Base-by-base conservation (phyloP, 2,797 vertebrate genomes). In the Vireo griseus region DNA sequence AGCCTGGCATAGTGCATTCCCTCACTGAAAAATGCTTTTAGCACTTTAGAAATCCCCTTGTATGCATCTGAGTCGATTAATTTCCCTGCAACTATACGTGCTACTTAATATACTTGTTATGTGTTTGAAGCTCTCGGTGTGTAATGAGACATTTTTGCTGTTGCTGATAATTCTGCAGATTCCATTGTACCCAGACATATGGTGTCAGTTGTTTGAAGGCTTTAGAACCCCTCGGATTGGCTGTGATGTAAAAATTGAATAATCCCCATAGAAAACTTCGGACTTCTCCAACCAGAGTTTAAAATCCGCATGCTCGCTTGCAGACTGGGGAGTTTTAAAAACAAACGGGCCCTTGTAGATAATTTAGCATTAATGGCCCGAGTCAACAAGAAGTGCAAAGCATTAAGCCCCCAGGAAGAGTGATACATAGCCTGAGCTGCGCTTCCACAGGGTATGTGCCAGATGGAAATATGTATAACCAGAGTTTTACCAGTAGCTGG, bases 141-240 rank as follows among this genome's bases (percentile, higher is more conserved):
- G 91, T 83, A 95, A 94, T 89, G 91, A 94, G 94, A 96, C 89
- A 91, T 93, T 94, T 95, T 97, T 96, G 84, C 91, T 78, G 81
- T 51, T 96, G 78, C 50, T 93, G 83, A 93, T 96, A 91, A 88
- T 95, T 94, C 85, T 59, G 86, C 78, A 55, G 54, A 71, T 95
- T 91, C 76, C 84, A 88, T 86, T 93, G 88, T 94, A 71, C 75
- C 67, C 92, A 92, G 76, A 88, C 93, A 94, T 95, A 94, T 94
- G 91, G 88, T 95, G 68, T 94, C 90, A 83, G 90, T 96, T 92
- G 81, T 93, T 91, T 95, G 90, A 94, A 92, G 62, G 81, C 40
- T 91, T 95, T 93, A 77, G 84, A 91, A 83, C 66, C 58, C 81
- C 62, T 93, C 3, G 2, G 68, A 77, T 93, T 90, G 84, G 65